phyloP scores from a whole-genome alignment of 2,797 vertebrate species.

The Hoplostethus mediterraneus region DNA sequence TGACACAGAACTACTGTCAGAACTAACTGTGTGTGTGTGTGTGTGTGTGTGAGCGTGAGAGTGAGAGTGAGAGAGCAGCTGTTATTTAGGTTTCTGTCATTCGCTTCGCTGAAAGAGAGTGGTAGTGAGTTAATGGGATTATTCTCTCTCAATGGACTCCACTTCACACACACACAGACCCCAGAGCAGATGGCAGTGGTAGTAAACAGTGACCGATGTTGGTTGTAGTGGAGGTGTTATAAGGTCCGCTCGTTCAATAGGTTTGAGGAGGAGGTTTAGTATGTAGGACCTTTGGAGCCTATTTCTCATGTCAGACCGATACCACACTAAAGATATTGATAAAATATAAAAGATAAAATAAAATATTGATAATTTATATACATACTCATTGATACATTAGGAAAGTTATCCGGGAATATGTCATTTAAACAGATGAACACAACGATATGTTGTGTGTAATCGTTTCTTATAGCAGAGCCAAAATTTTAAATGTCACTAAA shows the following conservation, averaged over 20 bases:
- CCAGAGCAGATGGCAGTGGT: conserved; percentile 74
- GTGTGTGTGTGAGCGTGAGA: neutral
- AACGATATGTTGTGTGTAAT: no score
- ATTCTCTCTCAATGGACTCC: conserved; percentile 77
- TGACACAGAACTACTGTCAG: conserved; percentile 40
- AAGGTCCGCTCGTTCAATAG: conserved; percentile 69
- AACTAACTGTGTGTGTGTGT: neutral
- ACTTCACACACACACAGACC: conserved; percentile 28
- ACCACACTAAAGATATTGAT: no score
- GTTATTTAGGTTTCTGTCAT: conserved; percentile 59
- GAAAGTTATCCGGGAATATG: no score
- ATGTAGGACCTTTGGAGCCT: conserved; percentile 52
- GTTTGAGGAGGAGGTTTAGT: conserved; percentile 58
- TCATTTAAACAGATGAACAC: no score
- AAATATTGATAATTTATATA: no score
- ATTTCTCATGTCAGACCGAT: no score
- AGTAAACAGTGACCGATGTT: conserved; percentile 77
- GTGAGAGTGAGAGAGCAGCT: conserved; percentile 53
- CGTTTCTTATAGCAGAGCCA: no score
- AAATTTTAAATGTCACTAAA: no score
- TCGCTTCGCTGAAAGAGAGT: conserved; percentile 66
- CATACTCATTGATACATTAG: no score
- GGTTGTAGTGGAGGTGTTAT: conserved; percentile 45
- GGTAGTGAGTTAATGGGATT: conserved; percentile 81
- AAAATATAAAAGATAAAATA: no score